Percentiles rank a stretch among this genome's conserved stretches.
Conservation (phyloP, 2,888 invertebrate species). For the Agrochola macilenta region DNA sequence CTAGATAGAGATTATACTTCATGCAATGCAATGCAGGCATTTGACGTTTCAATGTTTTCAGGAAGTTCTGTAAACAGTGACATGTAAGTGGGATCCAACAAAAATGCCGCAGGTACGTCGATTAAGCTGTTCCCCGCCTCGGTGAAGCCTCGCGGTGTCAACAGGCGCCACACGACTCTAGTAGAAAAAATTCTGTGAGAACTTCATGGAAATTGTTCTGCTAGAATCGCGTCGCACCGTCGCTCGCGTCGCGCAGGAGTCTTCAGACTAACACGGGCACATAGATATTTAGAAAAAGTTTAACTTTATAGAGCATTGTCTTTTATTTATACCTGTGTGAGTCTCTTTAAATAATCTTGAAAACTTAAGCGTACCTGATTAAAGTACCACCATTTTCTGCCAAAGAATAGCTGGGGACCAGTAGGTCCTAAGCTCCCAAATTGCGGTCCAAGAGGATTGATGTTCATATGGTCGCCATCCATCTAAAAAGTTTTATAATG, state of each 20-base stretch:
- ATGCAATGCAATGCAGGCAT: no score
- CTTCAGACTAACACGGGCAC: no score
- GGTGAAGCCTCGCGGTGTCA: background rate
- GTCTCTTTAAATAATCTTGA: background rate
- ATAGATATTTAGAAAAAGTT: background rate
- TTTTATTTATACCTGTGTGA: background rate
- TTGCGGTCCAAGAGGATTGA: slow-evolving; percentile 81
- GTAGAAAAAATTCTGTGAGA: background rate
- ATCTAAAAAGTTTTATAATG: slow-evolving; percentile 72
- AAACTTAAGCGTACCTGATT: slow-evolving; percentile 80
- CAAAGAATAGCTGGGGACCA: slow-evolving; percentile 79
- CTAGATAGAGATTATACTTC: background rate
- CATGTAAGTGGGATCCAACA: background rate
- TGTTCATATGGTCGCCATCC: slow-evolving; percentile 85
- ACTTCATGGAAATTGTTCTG: background rate
- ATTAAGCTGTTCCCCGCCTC: background rate
- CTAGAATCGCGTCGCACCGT: background rate
- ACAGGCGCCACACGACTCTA: background rate
- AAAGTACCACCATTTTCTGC: slow-evolving; percentile 88
- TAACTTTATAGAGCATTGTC: background rate
- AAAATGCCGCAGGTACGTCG: background rate
- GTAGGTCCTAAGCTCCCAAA: slow-evolving; percentile 72
- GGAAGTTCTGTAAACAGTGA: background rate
- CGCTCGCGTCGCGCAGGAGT: background rate
- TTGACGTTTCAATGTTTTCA: background rate